A percentile compares a stretch with the other conserved stretches of the same genome.
Evolutionary conservation across 2,888 invertebrate genomes (phyloP).

Genomic region (Zygogramma bicolorata): DNA sequence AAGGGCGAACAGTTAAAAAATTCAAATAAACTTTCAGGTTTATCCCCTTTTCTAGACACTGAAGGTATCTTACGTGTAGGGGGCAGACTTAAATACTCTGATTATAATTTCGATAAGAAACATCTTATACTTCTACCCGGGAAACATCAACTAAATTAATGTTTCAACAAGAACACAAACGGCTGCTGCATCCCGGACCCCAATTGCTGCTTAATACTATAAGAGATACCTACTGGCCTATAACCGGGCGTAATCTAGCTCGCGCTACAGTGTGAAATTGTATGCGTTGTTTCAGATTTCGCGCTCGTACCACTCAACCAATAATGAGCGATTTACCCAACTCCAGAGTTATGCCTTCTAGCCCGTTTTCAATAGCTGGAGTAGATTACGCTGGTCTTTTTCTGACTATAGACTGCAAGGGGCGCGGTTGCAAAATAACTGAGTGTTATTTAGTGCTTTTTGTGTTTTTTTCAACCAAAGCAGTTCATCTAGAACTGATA

Average conservation of each 20-base stretch:
- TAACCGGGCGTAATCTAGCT: conserved; percentile 20
- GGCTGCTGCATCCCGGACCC: conserved; percentile 26
- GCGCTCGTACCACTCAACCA: conserved; percentile 10
- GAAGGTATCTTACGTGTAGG: conserved; percentile 29
- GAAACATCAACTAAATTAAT: conserved; percentile 25
- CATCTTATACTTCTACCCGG: conserved; percentile 26
- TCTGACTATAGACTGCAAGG: conserved; percentile 17
- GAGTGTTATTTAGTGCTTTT: conserved; percentile 33
- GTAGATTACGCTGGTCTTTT: conserved; percentile 34
- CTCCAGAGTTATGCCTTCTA: conserved; percentile 16
- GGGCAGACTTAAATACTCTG: conserved; percentile 29
- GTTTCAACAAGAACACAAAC: conserved; percentile 18
- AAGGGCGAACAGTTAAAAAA: background rate
- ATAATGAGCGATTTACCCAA: conserved; percentile 35
- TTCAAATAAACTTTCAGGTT: conserved; percentile 18
- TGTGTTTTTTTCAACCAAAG: conserved; percentile 28
- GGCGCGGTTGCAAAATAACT: conserved; percentile 24
- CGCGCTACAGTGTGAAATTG: conserved; percentile 19
- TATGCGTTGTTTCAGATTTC: conserved; percentile 21
- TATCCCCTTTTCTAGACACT: conserved; percentile 28
- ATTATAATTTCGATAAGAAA: conserved; percentile 32
- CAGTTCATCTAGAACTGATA: conserved; percentile 44
- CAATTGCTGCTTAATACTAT: conserved; percentile 22
- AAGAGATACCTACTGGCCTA: conserved; percentile 21
- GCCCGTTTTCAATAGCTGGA: conserved; percentile 25